A percentile compares a stretch with the other conserved stretches of the same genome.
phyloP scores from a whole-genome alignment of 2,113 vertebrate species.

The Piprites chloris region DNA sequence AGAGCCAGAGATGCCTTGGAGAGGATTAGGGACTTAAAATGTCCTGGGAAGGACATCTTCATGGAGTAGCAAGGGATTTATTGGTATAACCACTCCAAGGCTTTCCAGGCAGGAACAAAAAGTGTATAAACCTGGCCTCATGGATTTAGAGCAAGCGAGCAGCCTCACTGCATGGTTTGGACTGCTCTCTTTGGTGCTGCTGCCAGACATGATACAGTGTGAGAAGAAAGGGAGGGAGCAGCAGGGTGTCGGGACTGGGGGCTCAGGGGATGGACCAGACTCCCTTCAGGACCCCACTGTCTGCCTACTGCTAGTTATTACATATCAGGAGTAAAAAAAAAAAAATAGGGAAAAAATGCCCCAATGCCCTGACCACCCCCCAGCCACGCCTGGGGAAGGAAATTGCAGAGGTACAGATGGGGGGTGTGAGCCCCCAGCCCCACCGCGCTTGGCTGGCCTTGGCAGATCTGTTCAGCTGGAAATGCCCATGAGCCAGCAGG shows the following conservation, averaged over 20 bases:
- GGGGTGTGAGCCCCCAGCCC: background rate
- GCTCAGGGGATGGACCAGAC: background rate
- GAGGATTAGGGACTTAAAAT: conserved; percentile 22
- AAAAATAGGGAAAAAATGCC: background rate
- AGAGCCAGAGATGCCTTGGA: background rate
- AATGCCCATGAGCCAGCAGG: conserved; percentile 23
- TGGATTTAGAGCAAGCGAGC: conserved; percentile 13
- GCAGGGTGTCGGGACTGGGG: background rate
- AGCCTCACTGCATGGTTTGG: background rate
- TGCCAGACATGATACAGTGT: background rate
- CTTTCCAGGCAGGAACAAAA: conserved; percentile 46
- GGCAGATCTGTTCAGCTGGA: conserved; percentile 4
- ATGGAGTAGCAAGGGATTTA: conserved; percentile 24
- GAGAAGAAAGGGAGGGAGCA: background rate
- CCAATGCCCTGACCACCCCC: background rate
- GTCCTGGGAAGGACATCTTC: background rate
- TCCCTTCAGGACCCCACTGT: conserved; percentile 6
- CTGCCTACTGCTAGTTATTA: conserved; percentile 45
- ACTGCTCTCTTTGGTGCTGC: conserved; percentile 33
- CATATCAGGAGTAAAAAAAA: conserved; percentile 17
- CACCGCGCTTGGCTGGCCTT: conserved; percentile 33
- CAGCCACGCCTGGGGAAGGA: background rate
- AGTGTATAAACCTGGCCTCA: conserved; percentile 49
- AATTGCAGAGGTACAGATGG: background rate
- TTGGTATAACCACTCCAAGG: background rate